Base-by-base conservation (phyloP, 1,140 invertebrate species). In the Meloidogyne chitwoodi region DNA sequence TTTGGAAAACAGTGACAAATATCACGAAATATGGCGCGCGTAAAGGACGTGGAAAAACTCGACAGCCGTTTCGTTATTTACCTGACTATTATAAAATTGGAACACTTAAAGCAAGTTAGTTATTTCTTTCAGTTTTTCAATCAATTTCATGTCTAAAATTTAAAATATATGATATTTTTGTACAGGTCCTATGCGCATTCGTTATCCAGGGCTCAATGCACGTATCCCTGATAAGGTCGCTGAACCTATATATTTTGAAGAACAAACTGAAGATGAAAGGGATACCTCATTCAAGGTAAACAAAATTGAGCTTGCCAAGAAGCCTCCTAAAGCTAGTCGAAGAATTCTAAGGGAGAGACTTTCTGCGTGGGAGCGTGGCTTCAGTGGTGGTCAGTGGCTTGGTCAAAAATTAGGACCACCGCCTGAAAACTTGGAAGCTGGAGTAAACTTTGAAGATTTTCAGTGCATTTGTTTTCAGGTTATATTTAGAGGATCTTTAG, bases 11-110 rank as follows among this genome's bases (percentile, higher is more conserved):
- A 61, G 92, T 96, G 0, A 93, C 92, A 4, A 92, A 92, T 83
- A 94, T 99, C 1, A 97, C 95, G 91, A 96, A 95, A 91, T 93
- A 94, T 80, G 96, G 96, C 77, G 92, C 90, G 83, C 95, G 94
- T 87, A 91, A 95, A 89, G 96, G 96, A 75, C 91, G 96, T 90
- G 94, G 91, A n/a, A 94, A 91, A 89, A 92, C 92, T 70, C 88
- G 90, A 31, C 91, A 92, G 14, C 91, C 90, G 77, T 92, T 91
- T 16, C 93, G 92, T 86, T 91, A 98, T 90, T 90, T 99, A 34
- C 96, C 98, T 87, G 91, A 88, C 81, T 95, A 95, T 0, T 94
- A 98, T 89, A 83, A 91, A 1, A 92, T 98, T 85, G 96, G 96
- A 61, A 29, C 56, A 29, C 71, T 73, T 64, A 29, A 63, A 80